phyloP scores from a whole-genome alignment of 2,797 vertebrate genomes.

The Rousettus madagascariensis region DNA sequence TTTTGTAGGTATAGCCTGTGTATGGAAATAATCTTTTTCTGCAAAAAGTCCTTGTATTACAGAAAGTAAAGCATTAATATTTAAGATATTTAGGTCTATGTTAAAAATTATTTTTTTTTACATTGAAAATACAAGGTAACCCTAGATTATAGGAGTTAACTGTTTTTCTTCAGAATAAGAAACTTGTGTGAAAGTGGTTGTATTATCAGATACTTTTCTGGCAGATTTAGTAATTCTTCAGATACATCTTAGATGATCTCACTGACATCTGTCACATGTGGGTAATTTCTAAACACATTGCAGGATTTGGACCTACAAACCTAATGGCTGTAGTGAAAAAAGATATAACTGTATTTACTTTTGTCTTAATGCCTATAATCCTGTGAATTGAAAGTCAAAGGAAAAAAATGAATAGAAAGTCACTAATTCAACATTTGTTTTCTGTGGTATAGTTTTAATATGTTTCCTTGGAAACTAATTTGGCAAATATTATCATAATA shows the following conservation, averaged over 20 bases:
- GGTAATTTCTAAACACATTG: not conserved
- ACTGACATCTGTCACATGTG: not conserved
- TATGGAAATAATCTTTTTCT: conserved; percentile 30
- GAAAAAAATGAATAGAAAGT: conserved; percentile 13
- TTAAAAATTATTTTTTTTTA: conserved; percentile 12
- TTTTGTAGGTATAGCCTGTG: not conserved
- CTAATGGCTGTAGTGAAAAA: conserved; percentile 23
- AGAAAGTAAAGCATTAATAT: conserved; percentile 35
- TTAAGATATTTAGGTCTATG: conserved; percentile 32
- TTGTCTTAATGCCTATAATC: conserved; percentile 17
- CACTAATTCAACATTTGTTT: conserved; percentile 8
- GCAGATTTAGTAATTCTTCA: not conserved
- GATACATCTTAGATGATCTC: not conserved
- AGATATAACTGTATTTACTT: not conserved
- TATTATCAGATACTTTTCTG: not conserved
- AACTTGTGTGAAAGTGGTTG: not conserved
- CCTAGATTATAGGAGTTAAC: not conserved
- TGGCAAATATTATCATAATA: conserved; percentile 40
- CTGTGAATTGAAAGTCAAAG: conserved; percentile 50
- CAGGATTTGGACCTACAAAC: conserved; percentile 20
- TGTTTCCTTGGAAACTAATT: conserved; percentile 44
- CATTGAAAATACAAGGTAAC: conserved; percentile 19
- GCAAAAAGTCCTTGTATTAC: not conserved
- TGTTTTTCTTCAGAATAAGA: conserved; percentile 48
- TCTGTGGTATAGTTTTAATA: conserved; percentile 8